phyloP scores from a whole-genome alignment of 1,140 invertebrate genomes.

The Achatina immaculata region DNA sequence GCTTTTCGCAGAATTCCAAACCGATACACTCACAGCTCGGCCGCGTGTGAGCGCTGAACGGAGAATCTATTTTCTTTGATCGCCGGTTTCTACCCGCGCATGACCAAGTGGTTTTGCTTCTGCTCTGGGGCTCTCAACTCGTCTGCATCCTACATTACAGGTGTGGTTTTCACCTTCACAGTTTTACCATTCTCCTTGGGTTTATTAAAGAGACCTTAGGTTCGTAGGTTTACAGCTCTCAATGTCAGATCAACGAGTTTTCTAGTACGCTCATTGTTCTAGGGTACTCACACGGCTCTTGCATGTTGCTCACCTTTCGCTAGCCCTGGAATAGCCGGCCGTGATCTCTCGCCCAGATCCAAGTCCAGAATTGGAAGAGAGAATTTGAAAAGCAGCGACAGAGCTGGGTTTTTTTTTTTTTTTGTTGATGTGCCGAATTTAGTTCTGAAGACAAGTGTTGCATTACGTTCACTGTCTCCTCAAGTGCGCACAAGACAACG shows the following conservation, averaged over 20 bases:
- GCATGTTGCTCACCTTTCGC: no score
- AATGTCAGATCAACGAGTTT: no score
- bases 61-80: slow-evolving; percentile 3
- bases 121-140: background rate
- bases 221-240: background rate
- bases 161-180: slow-evolving; percentile 1
- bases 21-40: background rate
- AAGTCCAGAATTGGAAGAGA: no score
- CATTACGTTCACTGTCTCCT: no score
- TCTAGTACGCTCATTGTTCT: background rate
- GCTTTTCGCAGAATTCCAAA: background rate
- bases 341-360: no score
- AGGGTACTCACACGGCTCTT: background rate
- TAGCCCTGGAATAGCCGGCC: no score
- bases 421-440: no score
- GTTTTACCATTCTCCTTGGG: background rate
- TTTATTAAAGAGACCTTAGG: background rate
- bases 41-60: background rate
- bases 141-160: slow-evolving; percentile 11
- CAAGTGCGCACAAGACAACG: no score
- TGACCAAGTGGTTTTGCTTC: background rate
- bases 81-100: background rate
- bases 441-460: no score
- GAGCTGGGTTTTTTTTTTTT: no score
- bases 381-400: no score